phyloP scores from a whole-genome alignment of 2,113 vertebrate species.

The Isurus oxyrinchus region DNA sequence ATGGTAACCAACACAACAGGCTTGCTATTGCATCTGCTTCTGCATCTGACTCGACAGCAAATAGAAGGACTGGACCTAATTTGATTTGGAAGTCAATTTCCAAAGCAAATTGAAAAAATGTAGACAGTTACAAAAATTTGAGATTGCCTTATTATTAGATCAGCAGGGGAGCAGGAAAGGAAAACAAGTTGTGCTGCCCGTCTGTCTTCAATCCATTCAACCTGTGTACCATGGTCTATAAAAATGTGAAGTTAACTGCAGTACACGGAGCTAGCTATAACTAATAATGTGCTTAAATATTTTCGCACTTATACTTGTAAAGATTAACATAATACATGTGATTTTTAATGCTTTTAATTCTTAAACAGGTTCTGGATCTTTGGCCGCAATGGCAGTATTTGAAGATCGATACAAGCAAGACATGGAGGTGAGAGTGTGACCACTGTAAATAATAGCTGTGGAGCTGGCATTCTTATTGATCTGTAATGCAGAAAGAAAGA shows the following conservation, averaged over 20 bases:
- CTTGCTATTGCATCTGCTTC: not conserved
- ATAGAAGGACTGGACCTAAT: not conserved
- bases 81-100: not conserved
- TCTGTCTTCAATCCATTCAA: not conserved
- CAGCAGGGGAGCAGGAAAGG: not conserved
- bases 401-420: slow-evolving; percentile 86
- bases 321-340: not conserved
- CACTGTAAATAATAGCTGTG: not conserved
- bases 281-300: not conserved
- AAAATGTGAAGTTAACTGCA: not conserved
- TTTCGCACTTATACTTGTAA: not conserved
- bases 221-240: not conserved
- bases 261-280: not conserved
- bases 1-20: not conserved
- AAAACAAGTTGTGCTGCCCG: not conserved
- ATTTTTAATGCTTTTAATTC: slow-evolving; percentile 15
- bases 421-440: slow-evolving; percentile 72
- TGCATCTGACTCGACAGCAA: not conserved
- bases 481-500: not conserved
- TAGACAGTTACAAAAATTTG: not conserved
- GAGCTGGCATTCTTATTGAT: not conserved
- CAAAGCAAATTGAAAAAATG: not conserved
- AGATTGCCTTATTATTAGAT: not conserved
- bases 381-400: slow-evolving; percentile 95
- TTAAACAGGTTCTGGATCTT: slow-evolving; percentile 79